These are phyloP conservation scores for Hirtodrosophila histrioides DNA, from an alignment of 2,888 invertebrate genomes.

Conservation along the genomic window DNA sequence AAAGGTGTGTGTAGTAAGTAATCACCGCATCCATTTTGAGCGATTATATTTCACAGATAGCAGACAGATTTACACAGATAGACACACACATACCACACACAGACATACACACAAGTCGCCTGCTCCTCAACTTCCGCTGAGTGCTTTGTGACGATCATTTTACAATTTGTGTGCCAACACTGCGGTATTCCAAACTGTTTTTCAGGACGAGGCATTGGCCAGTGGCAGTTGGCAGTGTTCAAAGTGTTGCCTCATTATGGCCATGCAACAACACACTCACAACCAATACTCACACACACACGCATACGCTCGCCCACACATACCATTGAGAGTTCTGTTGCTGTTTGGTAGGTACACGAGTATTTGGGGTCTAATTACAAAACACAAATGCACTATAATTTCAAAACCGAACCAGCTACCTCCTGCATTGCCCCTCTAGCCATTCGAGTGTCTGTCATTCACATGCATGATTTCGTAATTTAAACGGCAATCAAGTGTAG, in stretches of 20 bases:
- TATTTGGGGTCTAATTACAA: conserved; percentile 72
- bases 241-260: conserved; percentile 62
- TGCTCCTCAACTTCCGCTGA: conserved; percentile 1
- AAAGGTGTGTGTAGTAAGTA: conserved; percentile 19
- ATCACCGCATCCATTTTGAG: conserved; percentile 35
- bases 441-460: conserved; percentile 46
- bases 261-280: conserved; percentile 21
- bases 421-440: background rate
- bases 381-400: conserved; percentile 75
- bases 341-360: conserved; percentile 22
- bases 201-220: conserved; percentile 3
- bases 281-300: conserved; percentile 12
- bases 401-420: conserved; percentile 37
- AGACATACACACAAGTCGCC: background rate
- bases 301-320: conserved; percentile 15
- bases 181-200: conserved; percentile 38
- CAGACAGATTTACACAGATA: conserved; percentile 10
- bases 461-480: conserved; percentile 73
- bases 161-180: conserved; percentile 52
- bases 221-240: conserved; percentile 23
- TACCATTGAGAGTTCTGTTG: background rate
- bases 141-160: conserved; percentile 48
- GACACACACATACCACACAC: background rate
- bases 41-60: conserved; percentile 39
- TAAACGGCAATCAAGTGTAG: conserved; percentile 65